These are phyloP conservation scores for Boloria euphrosyne DNA, from an alignment of 2,888 invertebrate species.

Conservation along the genomic window DNA sequence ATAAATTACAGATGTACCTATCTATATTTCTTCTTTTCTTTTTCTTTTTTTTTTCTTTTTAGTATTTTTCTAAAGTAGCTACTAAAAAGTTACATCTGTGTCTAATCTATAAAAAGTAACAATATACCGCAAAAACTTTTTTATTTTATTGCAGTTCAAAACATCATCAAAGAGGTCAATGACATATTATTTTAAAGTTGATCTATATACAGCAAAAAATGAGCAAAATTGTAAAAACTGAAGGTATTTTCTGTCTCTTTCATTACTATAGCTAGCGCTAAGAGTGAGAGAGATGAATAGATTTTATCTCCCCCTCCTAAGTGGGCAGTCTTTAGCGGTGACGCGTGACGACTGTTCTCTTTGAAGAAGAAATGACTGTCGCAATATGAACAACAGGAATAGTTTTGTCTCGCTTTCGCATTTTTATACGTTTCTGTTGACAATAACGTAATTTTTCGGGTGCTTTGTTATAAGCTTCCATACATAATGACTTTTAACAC, in stretches of 20 bases:
- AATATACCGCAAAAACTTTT: constrained; percentile 7
- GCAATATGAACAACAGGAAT: constrained; percentile 45
- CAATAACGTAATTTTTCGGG: constrained; percentile 56
- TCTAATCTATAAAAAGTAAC: constrained; percentile 13
- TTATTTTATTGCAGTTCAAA: constrained; percentile 23
- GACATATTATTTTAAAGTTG: constrained; percentile 75
- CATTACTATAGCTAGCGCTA: constrained; percentile 33
- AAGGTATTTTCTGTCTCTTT: constrained; percentile 51
- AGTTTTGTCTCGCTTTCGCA: constrained; percentile 60
- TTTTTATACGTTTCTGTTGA: constrained; percentile 64
- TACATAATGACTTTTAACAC: background rate
- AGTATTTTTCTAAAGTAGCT: background rate
- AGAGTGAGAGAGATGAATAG: constrained; percentile 54
- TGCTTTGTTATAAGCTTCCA: constrained; percentile 6
- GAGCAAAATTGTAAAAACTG: constrained; percentile 61
- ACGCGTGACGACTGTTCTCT: constrained; percentile 72
- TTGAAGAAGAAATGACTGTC: constrained; percentile 71
- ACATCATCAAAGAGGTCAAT: constrained; percentile 55
- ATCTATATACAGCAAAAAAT: constrained; percentile 78
- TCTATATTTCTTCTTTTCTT: background rate
- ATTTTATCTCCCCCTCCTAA: constrained; percentile 50
- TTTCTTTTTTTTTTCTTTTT: background rate
- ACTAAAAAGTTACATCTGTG: constrained; percentile 9
- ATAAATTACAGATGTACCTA: too few relatives aligned
- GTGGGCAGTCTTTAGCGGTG: constrained; percentile 75